Base-by-base conservation (phyloP, 2,888 invertebrate species). In the Iphiclides podalirius region DNA sequence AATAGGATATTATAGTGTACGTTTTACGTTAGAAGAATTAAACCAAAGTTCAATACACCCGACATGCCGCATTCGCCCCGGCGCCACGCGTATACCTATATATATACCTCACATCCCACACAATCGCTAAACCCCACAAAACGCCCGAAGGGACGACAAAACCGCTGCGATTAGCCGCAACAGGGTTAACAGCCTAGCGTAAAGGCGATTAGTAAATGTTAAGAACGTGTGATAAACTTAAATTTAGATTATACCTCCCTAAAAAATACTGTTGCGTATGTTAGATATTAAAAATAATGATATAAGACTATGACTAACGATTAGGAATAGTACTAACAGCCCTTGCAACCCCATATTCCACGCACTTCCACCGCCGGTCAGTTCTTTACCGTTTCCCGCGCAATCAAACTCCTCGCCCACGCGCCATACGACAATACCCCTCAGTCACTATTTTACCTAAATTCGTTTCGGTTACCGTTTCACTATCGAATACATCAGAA, bases 181-280 rank as follows among this genome's bases (percentile, higher is more conserved):
- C n/a, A 47, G 23, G 37, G 36, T 41, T 20, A 17, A 26, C 31
- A 43, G 40, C 41, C 42, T 42, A 63, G 64, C 57, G 62, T 63
- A 60, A 47, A 58, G 61, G 59, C 53, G 55, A 55, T 60, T 54
- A 58, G 57, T 66, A 62, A 61, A 70, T 70, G 67, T 75, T 70
- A 69, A 61, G 67, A 73, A 76, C 74, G 66, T 67, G 73, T 71
- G 63, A 66, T 67, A 69, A 85, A 86, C 80, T 80, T 86, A 84
- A 85, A 79, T 79, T 80, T 82, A 85, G 73, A 65, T 66, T 78
- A 82, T 76, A 80, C 70, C 69, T 64, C 67, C 76, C 81, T 82
- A 85, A 82, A n/a, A 78, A 88, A 88, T 88, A 88, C 87, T 88
- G 87, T 75, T 83, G 86, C 81, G 79, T 64, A 83, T 74, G 79